Percentiles rank a stretch among this genome's conserved stretches.
Conservation (phyloP, 2,888 invertebrate genomes). For the Timema podura region DNA sequence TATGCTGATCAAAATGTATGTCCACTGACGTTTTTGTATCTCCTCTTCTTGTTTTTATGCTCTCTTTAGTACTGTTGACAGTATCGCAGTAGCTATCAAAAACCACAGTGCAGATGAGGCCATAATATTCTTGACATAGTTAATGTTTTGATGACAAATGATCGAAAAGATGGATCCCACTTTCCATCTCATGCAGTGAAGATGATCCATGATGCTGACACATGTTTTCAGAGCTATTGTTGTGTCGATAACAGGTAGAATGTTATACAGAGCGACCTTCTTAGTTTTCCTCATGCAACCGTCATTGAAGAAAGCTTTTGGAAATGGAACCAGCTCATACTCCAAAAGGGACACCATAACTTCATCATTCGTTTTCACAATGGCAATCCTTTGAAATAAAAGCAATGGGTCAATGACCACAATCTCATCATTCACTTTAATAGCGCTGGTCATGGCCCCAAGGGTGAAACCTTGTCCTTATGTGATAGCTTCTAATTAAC, state of each 20-base stretch:
- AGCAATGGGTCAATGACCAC: conserved; percentile 1
- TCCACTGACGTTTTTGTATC: neutral
- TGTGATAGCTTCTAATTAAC: neutral
- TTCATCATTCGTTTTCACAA: neutral
- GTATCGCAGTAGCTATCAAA: neutral
- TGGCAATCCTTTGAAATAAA: neutral
- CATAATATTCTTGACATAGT: neutral
- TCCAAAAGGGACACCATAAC: neutral
- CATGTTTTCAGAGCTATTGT: too few relatives aligned
- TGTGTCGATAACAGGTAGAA: neutral
- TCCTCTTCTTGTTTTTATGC: neutral
- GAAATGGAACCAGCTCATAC: neutral
- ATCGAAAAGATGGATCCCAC: neutral
- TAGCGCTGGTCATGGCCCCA: neutral
- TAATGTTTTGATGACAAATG: neutral
- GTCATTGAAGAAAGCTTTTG: neutral
- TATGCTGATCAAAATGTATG: neutral
- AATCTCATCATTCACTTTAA: neutral
- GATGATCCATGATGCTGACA: neutral
- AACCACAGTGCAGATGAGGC: neutral
- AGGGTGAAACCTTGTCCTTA: neutral
- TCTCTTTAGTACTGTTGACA: neutral
- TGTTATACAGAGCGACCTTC: neutral
- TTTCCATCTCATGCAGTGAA: neutral
- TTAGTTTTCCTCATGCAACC: neutral